Percentiles rank a stretch among this genome's conserved stretches.
These are phyloP conservation scores for Metopia argyrocephala DNA, from an alignment of 2,888 invertebrate species.

Conservation along the genomic window DNA sequence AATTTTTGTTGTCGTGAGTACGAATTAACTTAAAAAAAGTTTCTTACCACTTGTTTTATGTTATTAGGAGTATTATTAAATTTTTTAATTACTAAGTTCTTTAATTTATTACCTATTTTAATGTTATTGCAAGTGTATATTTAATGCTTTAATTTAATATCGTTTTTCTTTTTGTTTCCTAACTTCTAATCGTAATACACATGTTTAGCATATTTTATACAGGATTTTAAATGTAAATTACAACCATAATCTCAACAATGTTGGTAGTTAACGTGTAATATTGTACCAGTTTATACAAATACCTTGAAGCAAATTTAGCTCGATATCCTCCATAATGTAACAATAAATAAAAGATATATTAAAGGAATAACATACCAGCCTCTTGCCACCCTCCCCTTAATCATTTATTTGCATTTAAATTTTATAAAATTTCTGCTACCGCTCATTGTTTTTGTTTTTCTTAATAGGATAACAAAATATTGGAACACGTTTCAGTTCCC, in stretches of 20 bases:
- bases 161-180: neutral
- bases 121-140: neutral
- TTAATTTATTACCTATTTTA: too few species aligned
- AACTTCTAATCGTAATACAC: neutral
- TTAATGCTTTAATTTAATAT: neutral
- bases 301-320: neutral
- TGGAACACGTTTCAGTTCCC: neutral
- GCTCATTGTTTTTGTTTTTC: neutral
- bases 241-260: neutral
- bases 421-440: neutral
- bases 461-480: neutral
- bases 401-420: neutral
- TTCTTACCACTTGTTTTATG: too few species aligned
- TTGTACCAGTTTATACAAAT: neutral
- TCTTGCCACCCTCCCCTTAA: neutral
- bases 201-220: neutral
- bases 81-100: too few species aligned
- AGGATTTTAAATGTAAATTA: neutral
- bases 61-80: too few species aligned
- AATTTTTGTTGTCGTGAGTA: too few species aligned
- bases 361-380: too few species aligned
- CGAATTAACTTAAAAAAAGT: too few species aligned
- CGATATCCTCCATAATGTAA: neutral
- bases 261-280: too few species aligned
- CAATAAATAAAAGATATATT: neutral